A percentile compares a stretch with the other conserved stretches of the same genome.
Evolutionary conservation across 1,140 invertebrate genomes (phyloP).

Genomic region (Bombus pascuorum): DNA sequence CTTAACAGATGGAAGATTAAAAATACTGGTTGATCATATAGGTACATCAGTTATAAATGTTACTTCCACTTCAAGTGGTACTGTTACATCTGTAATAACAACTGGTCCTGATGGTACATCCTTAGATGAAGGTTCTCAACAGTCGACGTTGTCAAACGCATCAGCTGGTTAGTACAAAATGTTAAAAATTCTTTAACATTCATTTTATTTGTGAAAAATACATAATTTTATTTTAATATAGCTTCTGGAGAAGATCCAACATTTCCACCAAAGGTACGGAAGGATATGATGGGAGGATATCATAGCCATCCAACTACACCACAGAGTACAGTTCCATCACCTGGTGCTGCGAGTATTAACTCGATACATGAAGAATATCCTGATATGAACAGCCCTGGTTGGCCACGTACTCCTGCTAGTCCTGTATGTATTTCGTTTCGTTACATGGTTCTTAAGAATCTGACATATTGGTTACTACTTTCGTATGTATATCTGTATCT

Average conservation of each 20-base stretch:
- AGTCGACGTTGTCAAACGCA: slow-evolving; percentile 94
- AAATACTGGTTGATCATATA: slow-evolving; percentile 58
- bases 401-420: slow-evolving; percentile 94
- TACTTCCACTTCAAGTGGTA: slow-evolving; percentile 83
- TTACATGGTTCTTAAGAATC: slow-evolving; percentile 20
- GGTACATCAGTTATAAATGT: slow-evolving; percentile 79
- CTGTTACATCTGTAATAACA: slow-evolving; percentile 92
- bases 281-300: slow-evolving; percentile 84
- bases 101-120: slow-evolving; percentile 93
- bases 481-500: slow-evolving; percentile 39
- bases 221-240: slow-evolving; percentile 71
- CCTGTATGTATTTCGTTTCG: slow-evolving; percentile 86
- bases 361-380: slow-evolving; percentile 95
- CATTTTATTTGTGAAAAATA: not conserved
- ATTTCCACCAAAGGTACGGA: slow-evolving; percentile 89
- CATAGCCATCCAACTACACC: slow-evolving; percentile 89
- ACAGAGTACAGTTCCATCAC: slow-evolving; percentile 89
- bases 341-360: slow-evolving; percentile 91
- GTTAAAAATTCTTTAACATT: not conserved
- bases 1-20: not conserved
- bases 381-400: slow-evolving; percentile 93
- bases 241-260: slow-evolving; percentile 93
- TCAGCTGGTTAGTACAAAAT: slow-evolving; percentile 88
- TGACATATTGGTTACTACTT: slow-evolving; percentile 35
- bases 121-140: slow-evolving; percentile 94